Base-by-base conservation (phyloP, 2,113 vertebrate genomes). In the Tragelaphus strepsiceros region DNA sequence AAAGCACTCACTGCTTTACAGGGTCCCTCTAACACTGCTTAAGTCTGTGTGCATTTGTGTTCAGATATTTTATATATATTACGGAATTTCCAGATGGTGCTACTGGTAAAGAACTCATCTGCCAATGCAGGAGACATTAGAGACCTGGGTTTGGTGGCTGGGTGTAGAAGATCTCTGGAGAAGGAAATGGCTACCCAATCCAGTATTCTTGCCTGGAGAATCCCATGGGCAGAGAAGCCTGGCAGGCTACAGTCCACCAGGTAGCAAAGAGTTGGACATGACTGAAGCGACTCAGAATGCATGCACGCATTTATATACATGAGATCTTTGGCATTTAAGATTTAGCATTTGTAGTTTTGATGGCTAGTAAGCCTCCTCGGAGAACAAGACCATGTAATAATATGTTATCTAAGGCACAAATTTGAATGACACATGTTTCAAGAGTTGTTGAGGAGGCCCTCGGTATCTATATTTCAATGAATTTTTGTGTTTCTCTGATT, bases 281-380 rank as follows among this genome's bases (percentile, higher is more conserved):
- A n/a, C 62, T n/a, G 30, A n/a, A 67, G 16, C 2, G 16, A 67
- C 7, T 67, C 62, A 67, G 32, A 67, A n/a, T 67, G 32, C 32
- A 67, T 0, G 0, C 8, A n/a, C 0, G 2, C 16, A n/a, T 35
- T 67, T 67, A 28, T 46, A 14, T 56, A n/a, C 5, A 2, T 91
- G 88, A 82, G 82, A 64, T 88, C 54, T 95, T 90, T 56, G 39
- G 90, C 6, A 8, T 35, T 3, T 62, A 64, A 35, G 49, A 81
- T 64, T 80, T 82, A 46, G 19, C 26, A 28, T 61, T 91, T 88
- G n/a, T 43, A 59, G 53, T 78, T 74, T 86, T 28, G 28, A 0
- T 91, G 49, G 62, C 35, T 77, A 61, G 24, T 54, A 46, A 86
- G 24, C 22, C 6, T 78, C 3, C 15, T 95, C 17, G 2, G 56